These are phyloP conservation scores for Vulpes lagopus DNA, from an alignment of 2,113 vertebrate species.

Conservation along the genomic window DNA sequence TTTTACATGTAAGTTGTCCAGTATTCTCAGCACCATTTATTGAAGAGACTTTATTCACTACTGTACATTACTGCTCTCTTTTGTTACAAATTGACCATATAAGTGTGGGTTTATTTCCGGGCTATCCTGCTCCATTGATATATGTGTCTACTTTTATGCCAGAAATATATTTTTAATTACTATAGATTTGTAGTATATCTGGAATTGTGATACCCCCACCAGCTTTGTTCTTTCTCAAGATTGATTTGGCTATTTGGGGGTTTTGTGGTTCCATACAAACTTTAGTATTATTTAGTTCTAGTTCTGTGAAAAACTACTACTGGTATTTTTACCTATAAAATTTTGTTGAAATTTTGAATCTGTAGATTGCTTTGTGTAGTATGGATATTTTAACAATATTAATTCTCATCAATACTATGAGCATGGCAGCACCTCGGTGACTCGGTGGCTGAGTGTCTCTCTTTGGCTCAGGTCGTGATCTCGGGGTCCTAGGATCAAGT, in stretches of 20 bases:
- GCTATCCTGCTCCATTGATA: not conserved
- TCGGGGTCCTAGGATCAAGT: too few relatives aligned
- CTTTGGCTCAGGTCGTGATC: too few relatives aligned
- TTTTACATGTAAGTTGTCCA: not conserved
- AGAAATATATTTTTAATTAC: not conserved
- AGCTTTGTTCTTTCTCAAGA: not conserved
- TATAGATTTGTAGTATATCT: not conserved
- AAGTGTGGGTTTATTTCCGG: not conserved
- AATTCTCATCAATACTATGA: not conserved
- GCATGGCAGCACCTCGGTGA: not conserved
- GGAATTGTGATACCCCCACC: not conserved
- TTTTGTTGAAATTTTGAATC: not conserved
- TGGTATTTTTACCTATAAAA: not conserved
- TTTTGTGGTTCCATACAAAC: not conserved
- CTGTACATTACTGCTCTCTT: not conserved
- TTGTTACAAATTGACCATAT: not conserved
- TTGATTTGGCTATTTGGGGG: not conserved
- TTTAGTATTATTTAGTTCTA: not conserved
- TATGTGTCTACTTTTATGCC: not conserved
- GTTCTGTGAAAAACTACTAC: not conserved
- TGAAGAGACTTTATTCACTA: not conserved
- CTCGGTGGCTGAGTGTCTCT: too few relatives aligned
- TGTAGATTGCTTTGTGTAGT: not conserved
- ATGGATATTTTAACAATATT: not conserved
- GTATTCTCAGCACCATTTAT: not conserved